A percentile compares a stretch with the other conserved stretches of the same genome.
Conservation (phyloP, 2,888 invertebrate genomes). For the Boloria euphrosyne region DNA sequence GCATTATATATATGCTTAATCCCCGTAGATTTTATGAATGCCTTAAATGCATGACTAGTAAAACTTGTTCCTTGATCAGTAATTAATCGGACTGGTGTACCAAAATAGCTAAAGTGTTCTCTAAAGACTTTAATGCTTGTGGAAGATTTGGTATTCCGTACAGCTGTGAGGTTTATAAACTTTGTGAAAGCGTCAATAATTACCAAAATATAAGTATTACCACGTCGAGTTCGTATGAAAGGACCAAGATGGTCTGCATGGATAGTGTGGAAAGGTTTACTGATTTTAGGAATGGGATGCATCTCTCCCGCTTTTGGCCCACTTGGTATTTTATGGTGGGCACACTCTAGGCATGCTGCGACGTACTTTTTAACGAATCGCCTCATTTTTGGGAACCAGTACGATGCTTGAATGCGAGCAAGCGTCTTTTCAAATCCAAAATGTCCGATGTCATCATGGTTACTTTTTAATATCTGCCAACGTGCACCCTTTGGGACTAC, state of each 20-base stretch:
- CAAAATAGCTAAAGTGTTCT: conserved; percentile 43
- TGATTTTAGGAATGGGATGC: conserved; percentile 58
- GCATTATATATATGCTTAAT: conserved; percentile 45
- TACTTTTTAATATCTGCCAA: conserved; percentile 47
- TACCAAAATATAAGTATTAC: conserved; percentile 51
- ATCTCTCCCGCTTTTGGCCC: conserved; percentile 46
- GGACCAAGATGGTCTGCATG: conserved; percentile 65
- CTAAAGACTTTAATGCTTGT: conserved; percentile 46
- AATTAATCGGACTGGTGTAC: conserved; percentile 44
- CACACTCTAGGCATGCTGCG: conserved; percentile 55
- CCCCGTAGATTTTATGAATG: conserved; percentile 45
- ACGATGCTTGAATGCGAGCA: conserved; percentile 44
- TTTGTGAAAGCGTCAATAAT: conserved; percentile 58
- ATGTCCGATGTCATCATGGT: conserved; percentile 59
- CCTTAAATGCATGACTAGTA: conserved; percentile 50
- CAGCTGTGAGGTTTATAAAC: conserved; percentile 49
- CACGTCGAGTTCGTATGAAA: conserved; percentile 49
- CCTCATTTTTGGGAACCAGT: conserved; percentile 60
- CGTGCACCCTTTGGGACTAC: conserved; percentile 49
- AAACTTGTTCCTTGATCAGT: conserved; percentile 57
- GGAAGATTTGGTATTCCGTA: conserved; percentile 47
- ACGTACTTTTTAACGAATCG: conserved; percentile 58
- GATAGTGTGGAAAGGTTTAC: conserved; percentile 57
- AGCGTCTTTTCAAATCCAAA: conserved; percentile 53
- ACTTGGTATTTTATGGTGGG: conserved; percentile 48